These are phyloP conservation scores for Chrysomallon squamiferum DNA, from an alignment of 1,140 invertebrate genomes.

Conservation along the genomic window DNA sequence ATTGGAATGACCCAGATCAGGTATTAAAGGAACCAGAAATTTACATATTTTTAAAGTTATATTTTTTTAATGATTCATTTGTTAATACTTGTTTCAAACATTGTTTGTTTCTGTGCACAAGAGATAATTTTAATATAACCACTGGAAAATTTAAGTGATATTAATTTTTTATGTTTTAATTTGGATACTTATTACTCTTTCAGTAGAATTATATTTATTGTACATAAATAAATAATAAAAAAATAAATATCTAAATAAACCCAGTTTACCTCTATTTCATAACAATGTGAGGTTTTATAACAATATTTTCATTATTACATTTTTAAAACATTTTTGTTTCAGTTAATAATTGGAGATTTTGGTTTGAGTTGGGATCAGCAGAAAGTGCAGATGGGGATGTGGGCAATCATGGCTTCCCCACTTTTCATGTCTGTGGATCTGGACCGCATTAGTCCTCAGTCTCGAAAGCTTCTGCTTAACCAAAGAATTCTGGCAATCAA, in stretches of 20 bases:
- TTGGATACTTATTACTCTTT: too few relatives aligned
- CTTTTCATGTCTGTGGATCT: constrained; percentile 97
- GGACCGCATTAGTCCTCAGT: constrained; percentile 84
- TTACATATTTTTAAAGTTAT: constrained; percentile 90
- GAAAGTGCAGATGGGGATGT: constrained; percentile 96
- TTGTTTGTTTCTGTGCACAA: constrained; percentile 65
- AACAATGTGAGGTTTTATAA: too few relatives aligned
- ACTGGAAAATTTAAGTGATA: too few relatives aligned
- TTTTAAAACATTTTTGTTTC: too few relatives aligned
- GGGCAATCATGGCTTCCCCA: constrained; percentile 95
- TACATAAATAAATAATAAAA: too few relatives aligned
- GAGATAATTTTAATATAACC: constrained; percentile 21
- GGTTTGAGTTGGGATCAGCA: constrained; percentile 95
- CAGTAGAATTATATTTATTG: too few relatives aligned
- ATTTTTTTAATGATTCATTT: constrained; percentile 86
- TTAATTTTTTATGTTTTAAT: too few relatives aligned
- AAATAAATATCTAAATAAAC: too few relatives aligned
- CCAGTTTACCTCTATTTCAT: too few relatives aligned
- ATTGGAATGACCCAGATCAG: constrained; percentile 99
- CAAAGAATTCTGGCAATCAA: constrained; percentile 93
- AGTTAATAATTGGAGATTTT: constrained; percentile 95
- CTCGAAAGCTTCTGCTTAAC: constrained; percentile 93
- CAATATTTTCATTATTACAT: too few relatives aligned
- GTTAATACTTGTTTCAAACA: constrained; percentile 90
- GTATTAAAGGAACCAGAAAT: too few relatives aligned